These are phyloP conservation scores for Monarcha castaneiventris DNA, from an alignment of 2,113 vertebrate genomes.

Conservation along the genomic window DNA sequence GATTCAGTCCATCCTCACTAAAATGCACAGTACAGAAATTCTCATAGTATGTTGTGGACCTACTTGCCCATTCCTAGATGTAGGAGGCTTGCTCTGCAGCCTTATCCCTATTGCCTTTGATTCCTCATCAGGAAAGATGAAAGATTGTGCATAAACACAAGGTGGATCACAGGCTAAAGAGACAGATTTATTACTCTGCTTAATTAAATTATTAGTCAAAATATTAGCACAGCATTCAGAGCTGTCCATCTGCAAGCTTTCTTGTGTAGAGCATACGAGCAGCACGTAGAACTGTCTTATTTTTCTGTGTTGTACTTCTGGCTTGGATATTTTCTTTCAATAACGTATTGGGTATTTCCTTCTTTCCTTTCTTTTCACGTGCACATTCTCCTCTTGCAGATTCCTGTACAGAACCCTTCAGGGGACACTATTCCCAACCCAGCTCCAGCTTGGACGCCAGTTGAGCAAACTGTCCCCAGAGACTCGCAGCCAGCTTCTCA, in stretches of 20 bases:
- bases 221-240: not conserved
- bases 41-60: not conserved
- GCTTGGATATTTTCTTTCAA: not conserved
- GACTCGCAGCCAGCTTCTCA: slow-evolving; percentile 69
- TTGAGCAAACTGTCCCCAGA: slow-evolving; percentile 73
- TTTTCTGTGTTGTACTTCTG: not conserved
- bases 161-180: not conserved
- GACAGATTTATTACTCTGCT: not conserved
- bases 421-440: slow-evolving; percentile 87
- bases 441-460: slow-evolving; percentile 87
- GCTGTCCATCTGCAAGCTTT: not conserved
- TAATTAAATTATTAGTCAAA: not conserved
- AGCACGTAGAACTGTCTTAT: not conserved
- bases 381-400: slow-evolving; percentile 65
- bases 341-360: not conserved
- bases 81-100: not conserved
- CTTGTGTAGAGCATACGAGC: not conserved
- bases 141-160: not conserved
- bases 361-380: not conserved
- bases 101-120: not conserved
- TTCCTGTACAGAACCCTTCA: slow-evolving; percentile 90
- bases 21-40: not conserved
- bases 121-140: not conserved
- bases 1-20: not conserved
- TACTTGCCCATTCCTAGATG: not conserved